Evolutionary conservation across 2,113 vertebrate genomes (phyloP).

Genomic region (Calyptommatus sinebrachiatus): DNA sequence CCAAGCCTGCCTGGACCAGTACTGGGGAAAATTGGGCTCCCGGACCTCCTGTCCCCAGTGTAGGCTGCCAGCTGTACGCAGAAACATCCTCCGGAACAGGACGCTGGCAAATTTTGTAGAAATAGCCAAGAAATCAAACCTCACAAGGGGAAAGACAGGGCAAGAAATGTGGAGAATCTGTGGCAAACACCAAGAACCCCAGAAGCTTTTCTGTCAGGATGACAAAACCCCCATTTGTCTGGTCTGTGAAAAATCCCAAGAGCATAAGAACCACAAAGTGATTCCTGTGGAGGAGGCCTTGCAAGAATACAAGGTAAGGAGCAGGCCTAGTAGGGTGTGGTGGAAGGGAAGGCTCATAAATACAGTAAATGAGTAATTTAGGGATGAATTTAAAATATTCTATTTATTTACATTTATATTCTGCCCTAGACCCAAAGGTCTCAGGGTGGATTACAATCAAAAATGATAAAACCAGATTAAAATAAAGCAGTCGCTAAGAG

Average conservation of each 20-base stretch:
- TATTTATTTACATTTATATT: no score
- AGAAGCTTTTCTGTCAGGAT: neutral
- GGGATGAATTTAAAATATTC: neutral
- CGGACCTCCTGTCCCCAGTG: neutral
- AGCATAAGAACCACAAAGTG: neutral
- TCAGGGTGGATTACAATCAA: no score
- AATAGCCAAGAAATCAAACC: neutral
- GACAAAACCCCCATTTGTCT: neutral
- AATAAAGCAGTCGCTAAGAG: no score
- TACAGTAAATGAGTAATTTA: no score
- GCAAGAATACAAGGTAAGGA: neutral
- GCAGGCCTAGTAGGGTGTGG: no score
- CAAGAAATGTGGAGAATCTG: neutral
- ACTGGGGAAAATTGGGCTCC: neutral
- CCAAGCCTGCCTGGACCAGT: neutral
- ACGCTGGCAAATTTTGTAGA: neutral
- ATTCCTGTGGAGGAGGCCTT: neutral
- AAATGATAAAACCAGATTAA: no score
- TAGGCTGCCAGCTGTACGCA: neutral
- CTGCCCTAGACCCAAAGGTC: no score
- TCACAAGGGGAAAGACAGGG: neutral
- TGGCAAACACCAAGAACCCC: neutral
- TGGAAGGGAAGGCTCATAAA: neutral
- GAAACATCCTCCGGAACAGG: neutral
- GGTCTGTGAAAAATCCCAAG: neutral